A percentile compares a stretch with the other conserved stretches of the same genome.
These are phyloP conservation scores for Acanthurus tractus DNA, from an alignment of 2,797 vertebrate species.

Conservation along the genomic window DNA sequence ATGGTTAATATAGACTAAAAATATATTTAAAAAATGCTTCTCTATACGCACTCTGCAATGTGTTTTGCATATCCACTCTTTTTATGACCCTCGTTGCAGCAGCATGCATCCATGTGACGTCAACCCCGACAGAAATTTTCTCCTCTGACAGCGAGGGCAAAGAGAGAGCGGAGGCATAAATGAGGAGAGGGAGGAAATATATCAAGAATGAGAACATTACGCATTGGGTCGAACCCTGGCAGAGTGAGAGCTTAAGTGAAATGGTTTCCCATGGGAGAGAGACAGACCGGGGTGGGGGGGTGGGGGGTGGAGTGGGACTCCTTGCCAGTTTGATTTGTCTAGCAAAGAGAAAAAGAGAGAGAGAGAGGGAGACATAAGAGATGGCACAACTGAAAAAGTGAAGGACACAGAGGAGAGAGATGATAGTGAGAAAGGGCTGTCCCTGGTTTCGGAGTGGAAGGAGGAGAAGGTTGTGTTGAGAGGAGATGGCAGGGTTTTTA, in stretches of 20 bases:
- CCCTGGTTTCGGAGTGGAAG: slow-evolving; percentile 12
- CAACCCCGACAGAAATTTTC: slow-evolving; percentile 37
- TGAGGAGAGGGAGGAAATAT: slow-evolving; percentile 29
- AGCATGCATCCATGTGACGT: slow-evolving; percentile 39
- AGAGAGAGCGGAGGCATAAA: not conserved
- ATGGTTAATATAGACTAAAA: not conserved
- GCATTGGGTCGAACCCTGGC: slow-evolving; percentile 26
- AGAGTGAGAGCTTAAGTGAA: slow-evolving; percentile 66
- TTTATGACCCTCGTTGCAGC: slow-evolving; percentile 34
- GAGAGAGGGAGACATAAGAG: not conserved
- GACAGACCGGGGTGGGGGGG: not conserved
- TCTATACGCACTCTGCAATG: not conserved
- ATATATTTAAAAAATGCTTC: not conserved
- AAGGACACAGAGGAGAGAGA: slow-evolving; percentile 33
- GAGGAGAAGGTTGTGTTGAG: slow-evolving; percentile 21
- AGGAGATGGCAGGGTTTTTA: slow-evolving; percentile 45
- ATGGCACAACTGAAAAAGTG: slow-evolving; percentile 4
- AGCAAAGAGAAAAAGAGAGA: not conserved
- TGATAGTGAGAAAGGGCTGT: slow-evolving; percentile 1
- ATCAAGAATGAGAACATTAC: slow-evolving; percentile 41
- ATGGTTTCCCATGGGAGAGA: slow-evolving; percentile 48
- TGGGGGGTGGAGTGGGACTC: slow-evolving; percentile 23
- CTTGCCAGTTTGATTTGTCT: slow-evolving; percentile 25
- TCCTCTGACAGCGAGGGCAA: slow-evolving; percentile 28
- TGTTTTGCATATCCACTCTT: not conserved